These are phyloP conservation scores for Cerceris ruficornis DNA, from an alignment of 2,888 invertebrate species.

Conservation along the genomic window DNA sequence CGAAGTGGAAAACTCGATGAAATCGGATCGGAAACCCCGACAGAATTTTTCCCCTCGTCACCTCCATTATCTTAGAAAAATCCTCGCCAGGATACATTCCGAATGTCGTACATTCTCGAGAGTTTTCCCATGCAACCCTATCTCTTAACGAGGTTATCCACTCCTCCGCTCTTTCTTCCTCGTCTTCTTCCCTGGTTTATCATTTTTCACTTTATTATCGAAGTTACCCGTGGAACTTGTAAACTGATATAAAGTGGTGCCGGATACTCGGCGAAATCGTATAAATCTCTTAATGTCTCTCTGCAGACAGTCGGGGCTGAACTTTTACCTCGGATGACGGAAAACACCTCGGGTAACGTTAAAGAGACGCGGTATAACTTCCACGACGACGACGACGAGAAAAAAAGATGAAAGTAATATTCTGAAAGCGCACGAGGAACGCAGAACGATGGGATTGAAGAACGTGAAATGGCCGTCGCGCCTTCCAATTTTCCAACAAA, in stretches of 20 bases:
- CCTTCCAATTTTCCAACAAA: slow-evolving; percentile 54
- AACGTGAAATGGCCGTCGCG: slow-evolving; percentile 44
- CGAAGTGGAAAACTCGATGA: slow-evolving; percentile 6
- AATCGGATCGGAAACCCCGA: not conserved
- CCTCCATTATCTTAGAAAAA: not conserved
- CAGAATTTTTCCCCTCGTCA: not conserved
- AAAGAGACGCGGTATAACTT: slow-evolving; percentile 2
- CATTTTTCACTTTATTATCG: not conserved
- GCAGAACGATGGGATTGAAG: slow-evolving; percentile 40
- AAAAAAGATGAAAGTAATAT: slow-evolving; percentile 41
- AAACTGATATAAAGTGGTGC: not conserved
- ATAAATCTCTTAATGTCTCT: slow-evolving; percentile 8
- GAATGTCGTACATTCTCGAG: not conserved
- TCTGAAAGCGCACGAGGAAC: slow-evolving; percentile 46
- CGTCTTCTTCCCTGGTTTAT: not conserved
- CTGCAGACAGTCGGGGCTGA: slow-evolving; percentile 3
- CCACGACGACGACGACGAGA: slow-evolving; percentile 11
- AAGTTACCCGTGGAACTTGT: not conserved
- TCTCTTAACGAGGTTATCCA: no score
- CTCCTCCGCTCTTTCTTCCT: not conserved
- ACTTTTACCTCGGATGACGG: slow-evolving; percentile 34
- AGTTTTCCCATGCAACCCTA: no score
- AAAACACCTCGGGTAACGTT: slow-evolving; percentile 11
- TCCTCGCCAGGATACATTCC: not conserved
- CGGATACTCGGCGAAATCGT: slow-evolving; percentile 7